Evolutionary conservation across 1,140 invertebrate species (phyloP).

Genomic region (Anoplolepis gracilipes): DNA sequence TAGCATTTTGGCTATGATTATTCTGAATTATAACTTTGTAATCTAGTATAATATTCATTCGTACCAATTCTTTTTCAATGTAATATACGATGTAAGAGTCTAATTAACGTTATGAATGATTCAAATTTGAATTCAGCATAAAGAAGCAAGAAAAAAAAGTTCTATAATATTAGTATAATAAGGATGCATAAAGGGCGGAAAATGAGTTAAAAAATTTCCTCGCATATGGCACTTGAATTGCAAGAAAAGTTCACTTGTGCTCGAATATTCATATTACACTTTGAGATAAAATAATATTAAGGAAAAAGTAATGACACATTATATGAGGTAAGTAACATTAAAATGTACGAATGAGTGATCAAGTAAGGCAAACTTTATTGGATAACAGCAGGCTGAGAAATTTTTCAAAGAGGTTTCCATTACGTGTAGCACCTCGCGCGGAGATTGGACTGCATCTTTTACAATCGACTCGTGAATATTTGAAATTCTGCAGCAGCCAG

Average conservation of each 20-base stretch:
- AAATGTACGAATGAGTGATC: conserved; percentile 54
- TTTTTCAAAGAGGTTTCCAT: conserved; percentile 67
- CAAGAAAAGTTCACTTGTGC: conserved; percentile 29
- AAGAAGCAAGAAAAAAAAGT: background rate
- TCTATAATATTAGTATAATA: conserved; percentile 19
- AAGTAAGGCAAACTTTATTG: conserved; percentile 39
- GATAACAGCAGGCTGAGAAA: conserved; percentile 47
- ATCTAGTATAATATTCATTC: background rate
- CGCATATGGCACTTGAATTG: background rate
- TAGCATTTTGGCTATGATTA: background rate
- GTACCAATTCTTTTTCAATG: background rate
- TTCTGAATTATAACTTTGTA: conserved; percentile 22
- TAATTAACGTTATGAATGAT: conserved; percentile 10
- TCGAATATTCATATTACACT: conserved; percentile 23
- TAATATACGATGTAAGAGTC: background rate
- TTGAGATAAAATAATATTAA: conserved; percentile 10
- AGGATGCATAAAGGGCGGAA: conserved; percentile 2
- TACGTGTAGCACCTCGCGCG: conserved; percentile 57
- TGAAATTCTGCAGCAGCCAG: conserved; percentile 56
- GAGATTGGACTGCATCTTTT: conserved; percentile 78
- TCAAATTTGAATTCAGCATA: background rate
- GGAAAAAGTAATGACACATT: background rate
- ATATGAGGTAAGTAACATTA: conserved; percentile 42
- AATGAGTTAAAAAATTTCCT: conserved; percentile 54
- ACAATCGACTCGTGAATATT: conserved; percentile 76